These are phyloP conservation scores for Serripes groenlandicus DNA, from an alignment of 2,888 invertebrate genomes.

Conservation along the genomic window DNA sequence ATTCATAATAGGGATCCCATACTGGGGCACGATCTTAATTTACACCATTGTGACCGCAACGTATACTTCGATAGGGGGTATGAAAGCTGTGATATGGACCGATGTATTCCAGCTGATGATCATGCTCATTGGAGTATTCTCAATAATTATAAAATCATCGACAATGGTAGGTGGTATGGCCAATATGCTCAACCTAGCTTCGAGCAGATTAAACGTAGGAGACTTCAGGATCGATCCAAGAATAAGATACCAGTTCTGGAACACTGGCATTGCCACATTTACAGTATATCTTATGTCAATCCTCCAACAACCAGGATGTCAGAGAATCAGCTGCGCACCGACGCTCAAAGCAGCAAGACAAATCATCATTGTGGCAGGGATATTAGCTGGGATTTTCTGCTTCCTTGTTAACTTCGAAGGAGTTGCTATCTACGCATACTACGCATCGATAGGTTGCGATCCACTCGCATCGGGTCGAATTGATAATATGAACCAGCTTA, in stretches of 20 bases:
- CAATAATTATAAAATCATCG: slow-evolving; percentile 16
- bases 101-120: slow-evolving; percentile 31
- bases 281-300: neutral
- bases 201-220: slow-evolving; percentile 20
- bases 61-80: neutral
- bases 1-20: slow-evolving; percentile 25
- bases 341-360: slow-evolving; percentile 1
- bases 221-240: slow-evolving; percentile 39
- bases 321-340: slow-evolving; percentile 30
- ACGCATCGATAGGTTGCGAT: neutral
- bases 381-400: neutral
- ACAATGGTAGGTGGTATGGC: neutral
- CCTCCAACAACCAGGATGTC: slow-evolving; percentile 36
- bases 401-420: slow-evolving; percentile 21
- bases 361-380: slow-evolving; percentile 11
- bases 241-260: slow-evolving; percentile 37
- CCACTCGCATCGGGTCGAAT: neutral
- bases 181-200: neutral
- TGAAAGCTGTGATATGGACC: slow-evolving; percentile 5
- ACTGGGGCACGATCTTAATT: slow-evolving; percentile 35
- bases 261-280: slow-evolving; percentile 11
- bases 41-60: slow-evolving; percentile 10
- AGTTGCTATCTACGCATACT: slow-evolving; percentile 27
- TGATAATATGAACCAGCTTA: neutral
- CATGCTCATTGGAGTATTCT: slow-evolving; percentile 37